A percentile compares a stretch with the other conserved stretches of the same genome.
These are phyloP conservation scores for Actinernus sp. DNA, from an alignment of 92 coral and sea anemone species.

Conservation along the genomic window DNA sequence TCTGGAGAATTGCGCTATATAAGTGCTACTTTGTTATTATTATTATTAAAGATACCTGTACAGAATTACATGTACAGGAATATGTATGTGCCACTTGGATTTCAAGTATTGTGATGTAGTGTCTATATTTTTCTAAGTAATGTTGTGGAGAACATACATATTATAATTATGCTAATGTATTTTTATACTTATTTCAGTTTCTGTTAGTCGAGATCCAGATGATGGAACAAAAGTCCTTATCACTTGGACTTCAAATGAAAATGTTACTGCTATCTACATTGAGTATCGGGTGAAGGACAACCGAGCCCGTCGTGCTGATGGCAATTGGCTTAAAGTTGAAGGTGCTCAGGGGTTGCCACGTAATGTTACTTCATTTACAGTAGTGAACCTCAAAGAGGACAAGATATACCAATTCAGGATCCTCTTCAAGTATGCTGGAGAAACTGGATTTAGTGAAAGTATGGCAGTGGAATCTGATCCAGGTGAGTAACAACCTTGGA, in stretches of 20 bases:
- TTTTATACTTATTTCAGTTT: not conserved
- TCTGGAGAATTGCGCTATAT: no score
- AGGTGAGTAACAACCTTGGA: slow-evolving; percentile 8
- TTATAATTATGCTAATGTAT: not conserved
- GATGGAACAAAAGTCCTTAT: slow-evolving; percentile 38
- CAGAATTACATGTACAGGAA: no score
- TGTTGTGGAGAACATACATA: not conserved
- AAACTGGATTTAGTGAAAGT: slow-evolving; percentile 6
- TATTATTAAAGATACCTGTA: no score
- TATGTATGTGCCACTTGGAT: no score
- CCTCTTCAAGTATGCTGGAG: slow-evolving; percentile 35
- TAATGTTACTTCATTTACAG: slow-evolving; percentile 15
- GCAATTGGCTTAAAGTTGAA: slow-evolving; percentile 30
- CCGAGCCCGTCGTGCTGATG: not conserved
- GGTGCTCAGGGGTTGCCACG: slow-evolving; percentile 28
- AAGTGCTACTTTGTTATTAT: no score
- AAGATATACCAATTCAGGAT: slow-evolving; percentile 46
- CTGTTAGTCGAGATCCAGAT: slow-evolving; percentile 16
- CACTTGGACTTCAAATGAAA: slow-evolving; percentile 44
- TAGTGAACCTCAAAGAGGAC: slow-evolving; percentile 38
- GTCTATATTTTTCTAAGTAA: no score
- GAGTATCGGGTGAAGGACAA: slow-evolving; percentile 39
- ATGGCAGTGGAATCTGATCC: slow-evolving; percentile 18
- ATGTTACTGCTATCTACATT: slow-evolving; percentile 25
- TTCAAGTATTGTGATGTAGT: slow-evolving; percentile 21